A percentile compares a stretch with the other conserved stretches of the same genome.
phyloP scores from a whole-genome alignment of 2,797 vertebrate species.

The Dromococcyx pavoninus region DNA sequence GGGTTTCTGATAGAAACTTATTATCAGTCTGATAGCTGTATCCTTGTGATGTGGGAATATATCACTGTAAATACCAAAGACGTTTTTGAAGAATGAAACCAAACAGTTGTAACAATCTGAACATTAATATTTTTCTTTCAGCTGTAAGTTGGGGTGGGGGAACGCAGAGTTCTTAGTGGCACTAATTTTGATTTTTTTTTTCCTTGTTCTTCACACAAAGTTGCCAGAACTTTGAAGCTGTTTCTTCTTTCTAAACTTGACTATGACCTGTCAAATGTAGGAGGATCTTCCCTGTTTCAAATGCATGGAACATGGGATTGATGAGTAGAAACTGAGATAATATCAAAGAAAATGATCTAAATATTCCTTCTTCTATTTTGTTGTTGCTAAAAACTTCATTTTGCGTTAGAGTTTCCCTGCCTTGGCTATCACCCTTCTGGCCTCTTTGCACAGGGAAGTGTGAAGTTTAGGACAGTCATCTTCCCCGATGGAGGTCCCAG shows the following conservation, averaged over 20 bases:
- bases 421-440: neutral
- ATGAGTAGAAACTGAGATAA: neutral
- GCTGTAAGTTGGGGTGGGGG: neutral
- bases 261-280: fast-evolving
- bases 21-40: neutral
- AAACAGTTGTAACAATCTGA: neutral
- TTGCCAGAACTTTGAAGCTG: neutral
- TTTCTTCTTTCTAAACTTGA: neutral
- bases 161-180: neutral
- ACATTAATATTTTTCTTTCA: neutral
- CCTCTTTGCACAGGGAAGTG: neutral
- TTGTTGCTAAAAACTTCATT: neutral
- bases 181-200: neutral
- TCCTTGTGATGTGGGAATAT: neutral
- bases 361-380: neutral
- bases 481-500: neutral
- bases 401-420: neutral
- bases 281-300: neutral
- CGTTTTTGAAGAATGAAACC: neutral
- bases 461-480: neutral
- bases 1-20: neutral
- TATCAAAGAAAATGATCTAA: neutral
- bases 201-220: neutral
- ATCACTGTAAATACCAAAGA: neutral
- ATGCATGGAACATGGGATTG: fast-evolving